Conservation (phyloP, 2,888 invertebrate species). For the Macaria notata region DNA sequence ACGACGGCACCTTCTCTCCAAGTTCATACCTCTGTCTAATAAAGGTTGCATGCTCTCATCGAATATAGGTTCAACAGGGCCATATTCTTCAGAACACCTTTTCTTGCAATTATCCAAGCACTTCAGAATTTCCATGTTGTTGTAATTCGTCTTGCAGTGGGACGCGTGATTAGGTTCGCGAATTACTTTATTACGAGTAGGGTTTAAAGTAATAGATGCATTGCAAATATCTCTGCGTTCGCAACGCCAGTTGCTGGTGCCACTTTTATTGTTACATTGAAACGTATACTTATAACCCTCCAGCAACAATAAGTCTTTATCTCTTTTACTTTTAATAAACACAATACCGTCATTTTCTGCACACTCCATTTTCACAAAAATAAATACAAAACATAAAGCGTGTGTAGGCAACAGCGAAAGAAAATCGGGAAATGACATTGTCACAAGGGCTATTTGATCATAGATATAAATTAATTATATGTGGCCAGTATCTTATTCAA, state of each 20-base stretch:
- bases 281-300: background rate
- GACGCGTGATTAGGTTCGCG: background rate
- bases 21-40: constrained; percentile 3
- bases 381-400: background rate
- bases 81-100: constrained; percentile 3
- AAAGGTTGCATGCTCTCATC: constrained; percentile 2
- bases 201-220: background rate
- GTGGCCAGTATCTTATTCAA: background rate
- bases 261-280: background rate
- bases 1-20: background rate
- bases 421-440: background rate
- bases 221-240: background rate
- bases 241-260: background rate
- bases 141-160: background rate
- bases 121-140: background rate
- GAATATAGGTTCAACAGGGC: constrained; percentile 2
- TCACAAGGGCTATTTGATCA: background rate
- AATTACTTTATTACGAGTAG: background rate
- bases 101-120: constrained; percentile 3
- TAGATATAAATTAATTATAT: background rate
- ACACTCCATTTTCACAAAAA: background rate
- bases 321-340: background rate
- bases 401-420: background rate
- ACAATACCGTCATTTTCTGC: background rate
- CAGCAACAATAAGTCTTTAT: background rate